Evolutionary conservation across 2,888 invertebrate species (phyloP).

Genomic region (Ophion ellenae): DNA sequence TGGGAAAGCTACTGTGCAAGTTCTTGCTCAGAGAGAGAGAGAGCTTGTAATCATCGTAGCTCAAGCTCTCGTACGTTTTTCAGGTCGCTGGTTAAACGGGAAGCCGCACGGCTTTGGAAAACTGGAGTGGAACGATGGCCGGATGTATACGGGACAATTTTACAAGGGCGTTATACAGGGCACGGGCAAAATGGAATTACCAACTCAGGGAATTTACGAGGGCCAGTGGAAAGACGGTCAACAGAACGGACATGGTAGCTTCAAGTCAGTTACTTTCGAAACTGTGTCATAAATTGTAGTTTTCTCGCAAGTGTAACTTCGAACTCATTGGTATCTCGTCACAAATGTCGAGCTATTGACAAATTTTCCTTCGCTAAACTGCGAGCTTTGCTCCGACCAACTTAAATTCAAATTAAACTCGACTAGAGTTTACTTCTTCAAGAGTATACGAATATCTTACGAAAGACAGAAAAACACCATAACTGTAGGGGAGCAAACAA

Average conservation of each 20-base stretch:
- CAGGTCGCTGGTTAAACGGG: constrained; percentile 91
- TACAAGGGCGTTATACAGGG: constrained; percentile 90
- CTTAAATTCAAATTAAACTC: neutral
- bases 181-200: constrained; percentile 89
- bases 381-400: neutral
- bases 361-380: neutral
- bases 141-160: constrained; percentile 92
- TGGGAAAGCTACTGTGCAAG: too few species aligned
- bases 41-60: constrained; percentile 13
- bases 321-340: neutral
- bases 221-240: constrained; percentile 93
- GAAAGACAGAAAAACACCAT: neutral
- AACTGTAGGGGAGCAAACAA: too few species aligned
- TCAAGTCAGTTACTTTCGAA: constrained; percentile 85
- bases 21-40: neutral
- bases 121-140: constrained; percentile 92
- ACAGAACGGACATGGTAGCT: constrained; percentile 92
- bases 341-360: neutral
- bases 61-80: constrained; percentile 23
- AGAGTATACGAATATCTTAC: neutral
- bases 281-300: constrained; percentile 44
- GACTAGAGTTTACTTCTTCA: neutral
- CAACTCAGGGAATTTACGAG: constrained; percentile 89
- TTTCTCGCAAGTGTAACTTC: neutral
- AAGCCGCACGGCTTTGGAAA: constrained; percentile 93